Conservation (phyloP, 1,140 invertebrate genomes). For the Himalopsyche phryganea region DNA sequence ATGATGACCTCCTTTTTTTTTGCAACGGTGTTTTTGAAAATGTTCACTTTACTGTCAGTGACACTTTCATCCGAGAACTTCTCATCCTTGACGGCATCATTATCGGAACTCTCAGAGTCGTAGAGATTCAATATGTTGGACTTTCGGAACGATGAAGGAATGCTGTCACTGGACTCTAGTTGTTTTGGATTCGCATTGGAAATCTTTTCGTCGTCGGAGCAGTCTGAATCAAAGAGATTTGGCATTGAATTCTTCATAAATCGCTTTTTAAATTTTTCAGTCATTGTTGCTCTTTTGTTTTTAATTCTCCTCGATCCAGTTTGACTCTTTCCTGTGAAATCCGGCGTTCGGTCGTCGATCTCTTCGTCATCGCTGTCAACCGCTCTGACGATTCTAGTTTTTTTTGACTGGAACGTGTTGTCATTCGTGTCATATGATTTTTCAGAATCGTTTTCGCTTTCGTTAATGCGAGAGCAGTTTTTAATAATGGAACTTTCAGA, state of each 20-base stretch:
- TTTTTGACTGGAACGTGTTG: constrained; percentile 19
- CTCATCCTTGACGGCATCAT: neutral
- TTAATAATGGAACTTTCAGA: no score
- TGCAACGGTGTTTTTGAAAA: no score
- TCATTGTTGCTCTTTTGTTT: constrained; percentile 16
- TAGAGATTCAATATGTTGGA: constrained; percentile 17
- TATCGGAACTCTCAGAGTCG: constrained; percentile 28
- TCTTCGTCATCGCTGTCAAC: neutral
- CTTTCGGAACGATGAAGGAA: neutral
- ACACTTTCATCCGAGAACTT: no score
- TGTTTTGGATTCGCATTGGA: neutral
- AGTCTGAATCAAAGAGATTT: neutral
- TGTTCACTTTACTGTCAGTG: no score
- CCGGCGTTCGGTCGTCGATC: constrained; percentile 9
- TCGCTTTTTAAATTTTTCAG: constrained; percentile 22
- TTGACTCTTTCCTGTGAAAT: constrained; percentile 2
- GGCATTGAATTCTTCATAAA: constrained; percentile 14
- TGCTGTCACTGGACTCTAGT: neutral
- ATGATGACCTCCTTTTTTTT: no score
- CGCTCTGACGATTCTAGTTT: constrained; percentile 2
- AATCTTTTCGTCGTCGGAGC: neutral
- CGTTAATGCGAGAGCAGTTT: no score
- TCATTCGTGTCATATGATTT: constrained; percentile 18
- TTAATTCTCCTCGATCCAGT: constrained; percentile 20
- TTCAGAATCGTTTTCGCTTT: neutral